phyloP scores from a whole-genome alignment of 2,797 vertebrate species.

The Perodicticus potto region DNA sequence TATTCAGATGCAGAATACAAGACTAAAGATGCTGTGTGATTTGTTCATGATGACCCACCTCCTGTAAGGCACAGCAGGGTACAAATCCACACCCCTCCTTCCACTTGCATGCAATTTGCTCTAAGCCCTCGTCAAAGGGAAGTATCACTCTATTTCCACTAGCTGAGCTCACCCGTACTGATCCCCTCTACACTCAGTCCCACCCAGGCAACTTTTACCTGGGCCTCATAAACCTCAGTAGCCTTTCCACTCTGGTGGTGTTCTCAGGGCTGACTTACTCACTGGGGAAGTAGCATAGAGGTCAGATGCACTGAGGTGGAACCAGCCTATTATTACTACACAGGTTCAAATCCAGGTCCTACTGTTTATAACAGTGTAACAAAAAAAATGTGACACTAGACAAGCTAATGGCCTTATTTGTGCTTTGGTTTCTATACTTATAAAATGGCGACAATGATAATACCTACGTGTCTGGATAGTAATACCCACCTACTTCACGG shows the following conservation, averaged over 20 bases:
- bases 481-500: neutral
- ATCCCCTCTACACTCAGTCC: neutral
- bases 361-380: neutral
- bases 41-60: neutral
- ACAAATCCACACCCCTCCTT: neutral
- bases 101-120: neutral
- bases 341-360: neutral
- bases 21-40: neutral
- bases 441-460: neutral
- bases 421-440: neutral
- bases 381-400: neutral
- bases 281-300: neutral
- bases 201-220: neutral
- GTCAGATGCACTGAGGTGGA: neutral
- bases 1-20: neutral
- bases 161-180: neutral
- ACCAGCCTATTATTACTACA: neutral
- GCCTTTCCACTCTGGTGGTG: neutral
- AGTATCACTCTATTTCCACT: neutral
- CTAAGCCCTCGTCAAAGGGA: neutral
- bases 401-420: neutral
- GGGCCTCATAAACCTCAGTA: neutral
- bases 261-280: slow-evolving; percentile 26
- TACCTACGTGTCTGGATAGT: neutral
- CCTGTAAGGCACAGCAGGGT: neutral